A percentile compares a stretch with the other conserved stretches of the same genome.
Conservation (phyloP, 2,797 vertebrate genomes). For the Spinus olivaceus region DNA sequence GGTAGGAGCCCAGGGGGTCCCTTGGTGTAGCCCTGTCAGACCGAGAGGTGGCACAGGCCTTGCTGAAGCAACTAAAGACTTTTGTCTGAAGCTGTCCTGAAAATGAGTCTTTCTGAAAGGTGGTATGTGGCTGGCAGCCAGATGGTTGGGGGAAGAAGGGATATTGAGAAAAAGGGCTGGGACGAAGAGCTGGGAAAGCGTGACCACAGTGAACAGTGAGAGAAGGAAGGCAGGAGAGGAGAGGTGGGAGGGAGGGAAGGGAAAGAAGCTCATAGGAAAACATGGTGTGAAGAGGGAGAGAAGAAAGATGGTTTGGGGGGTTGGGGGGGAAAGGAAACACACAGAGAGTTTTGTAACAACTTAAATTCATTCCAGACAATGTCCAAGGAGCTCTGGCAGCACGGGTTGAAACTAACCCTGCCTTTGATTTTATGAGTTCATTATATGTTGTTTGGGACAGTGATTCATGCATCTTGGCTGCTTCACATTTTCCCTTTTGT, state of each 20-base stretch:
- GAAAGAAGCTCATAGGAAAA: not conserved
- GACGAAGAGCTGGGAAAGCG: not conserved
- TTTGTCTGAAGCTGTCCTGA: not conserved
- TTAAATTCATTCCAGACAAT: slow-evolving; percentile 70
- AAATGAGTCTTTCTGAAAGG: not conserved
- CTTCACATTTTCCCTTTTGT: slow-evolving; percentile 68
- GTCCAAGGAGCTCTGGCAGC: slow-evolving; percentile 64
- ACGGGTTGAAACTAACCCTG: slow-evolving; percentile 64
- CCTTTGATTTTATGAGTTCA: slow-evolving; percentile 69
- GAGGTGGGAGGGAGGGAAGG: not conserved
- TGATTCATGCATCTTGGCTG: slow-evolving; percentile 65
- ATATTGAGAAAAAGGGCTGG: not conserved
- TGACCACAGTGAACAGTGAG: not conserved
- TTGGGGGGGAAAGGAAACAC: not conserved
- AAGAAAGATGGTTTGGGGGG: not conserved
- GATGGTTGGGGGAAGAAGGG: not conserved
- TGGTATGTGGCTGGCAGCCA: not conserved
- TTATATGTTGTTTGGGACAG: slow-evolving; percentile 67
- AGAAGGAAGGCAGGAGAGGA: not conserved
- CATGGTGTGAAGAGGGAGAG: not conserved
- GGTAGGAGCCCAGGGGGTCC: accelerated
- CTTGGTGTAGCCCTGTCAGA: accelerated
- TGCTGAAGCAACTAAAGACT: not conserved
- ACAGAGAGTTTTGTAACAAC: slow-evolving; percentile 62
- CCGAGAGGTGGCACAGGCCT: accelerated